These are phyloP conservation scores for Zosterops borbonicus DNA, from an alignment of 2,113 vertebrate genomes.

Conservation along the genomic window DNA sequence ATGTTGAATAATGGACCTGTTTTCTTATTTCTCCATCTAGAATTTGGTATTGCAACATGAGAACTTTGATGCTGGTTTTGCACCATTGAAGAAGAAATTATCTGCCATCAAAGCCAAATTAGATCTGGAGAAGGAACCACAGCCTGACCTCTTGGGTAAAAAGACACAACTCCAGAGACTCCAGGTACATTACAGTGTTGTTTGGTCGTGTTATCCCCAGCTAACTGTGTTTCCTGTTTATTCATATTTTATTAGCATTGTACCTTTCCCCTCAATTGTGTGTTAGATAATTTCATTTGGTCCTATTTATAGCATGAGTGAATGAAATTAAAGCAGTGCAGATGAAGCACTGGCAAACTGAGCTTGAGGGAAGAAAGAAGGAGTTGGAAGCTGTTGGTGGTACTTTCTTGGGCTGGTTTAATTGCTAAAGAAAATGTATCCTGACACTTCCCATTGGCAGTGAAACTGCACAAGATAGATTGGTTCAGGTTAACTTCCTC, in stretches of 20 bases:
- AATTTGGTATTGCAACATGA: slow-evolving; percentile 79
- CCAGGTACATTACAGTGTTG: slow-evolving; percentile 73
- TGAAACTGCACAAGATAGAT: neutral
- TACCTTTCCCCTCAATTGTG: neutral
- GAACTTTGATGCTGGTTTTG: slow-evolving; percentile 78
- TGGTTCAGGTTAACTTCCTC: neutral
- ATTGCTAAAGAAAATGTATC: neutral
- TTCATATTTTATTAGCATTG: neutral
- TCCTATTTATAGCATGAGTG: neutral
- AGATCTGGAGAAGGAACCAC: slow-evolving; percentile 68
- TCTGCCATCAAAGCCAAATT: slow-evolving; percentile 69
- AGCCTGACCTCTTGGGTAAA: slow-evolving; percentile 83
- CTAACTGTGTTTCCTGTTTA: neutral
- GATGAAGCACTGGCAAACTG: neutral
- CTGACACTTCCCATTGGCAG: neutral
- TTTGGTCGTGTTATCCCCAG: neutral
- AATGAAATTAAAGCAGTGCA: neutral
- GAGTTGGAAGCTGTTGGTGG: neutral
- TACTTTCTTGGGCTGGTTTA: neutral
- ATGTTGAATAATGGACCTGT: neutral
- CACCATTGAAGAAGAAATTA: slow-evolving; percentile 75
- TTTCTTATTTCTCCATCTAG: slow-evolving; percentile 63
- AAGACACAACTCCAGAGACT: slow-evolving; percentile 84
- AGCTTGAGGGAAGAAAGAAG: neutral
- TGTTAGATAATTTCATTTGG: neutral